Conservation (phyloP, 2,888 invertebrate genomes). For the Zele albiditarsus region DNA sequence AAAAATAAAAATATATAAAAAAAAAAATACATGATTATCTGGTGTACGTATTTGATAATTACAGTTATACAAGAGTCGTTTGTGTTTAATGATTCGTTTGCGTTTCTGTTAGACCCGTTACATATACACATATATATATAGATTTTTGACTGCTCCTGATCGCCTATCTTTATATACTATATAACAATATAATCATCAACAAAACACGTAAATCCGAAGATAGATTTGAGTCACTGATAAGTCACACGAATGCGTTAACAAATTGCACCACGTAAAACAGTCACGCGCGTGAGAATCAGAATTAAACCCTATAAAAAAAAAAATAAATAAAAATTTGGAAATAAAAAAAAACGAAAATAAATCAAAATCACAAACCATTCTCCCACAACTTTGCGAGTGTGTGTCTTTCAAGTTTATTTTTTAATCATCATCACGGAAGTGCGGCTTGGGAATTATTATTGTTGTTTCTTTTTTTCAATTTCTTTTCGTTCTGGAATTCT, state of each 20-base stretch:
- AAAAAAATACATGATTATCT: background rate
- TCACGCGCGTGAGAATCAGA: background rate
- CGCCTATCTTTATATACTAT: background rate
- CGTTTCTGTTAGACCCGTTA: background rate
- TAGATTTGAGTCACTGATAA: conserved; percentile 34
- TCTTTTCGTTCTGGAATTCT: background rate
- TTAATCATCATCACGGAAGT: background rate
- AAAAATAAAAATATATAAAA: too few species aligned
- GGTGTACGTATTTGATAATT: background rate
- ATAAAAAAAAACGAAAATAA: background rate
- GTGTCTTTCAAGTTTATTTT: background rate
- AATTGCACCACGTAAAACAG: conserved; percentile 24
- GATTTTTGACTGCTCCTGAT: background rate
- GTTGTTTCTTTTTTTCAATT: background rate
- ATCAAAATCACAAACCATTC: background rate
- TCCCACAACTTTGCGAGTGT: background rate
- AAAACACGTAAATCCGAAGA: conserved; percentile 3
- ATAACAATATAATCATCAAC: background rate
- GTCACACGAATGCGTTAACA: conserved; percentile 28
- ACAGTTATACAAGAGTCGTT: background rate
- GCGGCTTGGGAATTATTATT: background rate
- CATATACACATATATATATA: background rate
- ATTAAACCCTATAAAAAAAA: background rate
- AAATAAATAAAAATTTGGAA: background rate
- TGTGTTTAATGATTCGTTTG: conserved; percentile 4